Percentiles rank a stretch among this genome's conserved stretches.
phyloP scores from a whole-genome alignment of 1,140 invertebrate genomes.

The Drosophila guanche region DNA sequence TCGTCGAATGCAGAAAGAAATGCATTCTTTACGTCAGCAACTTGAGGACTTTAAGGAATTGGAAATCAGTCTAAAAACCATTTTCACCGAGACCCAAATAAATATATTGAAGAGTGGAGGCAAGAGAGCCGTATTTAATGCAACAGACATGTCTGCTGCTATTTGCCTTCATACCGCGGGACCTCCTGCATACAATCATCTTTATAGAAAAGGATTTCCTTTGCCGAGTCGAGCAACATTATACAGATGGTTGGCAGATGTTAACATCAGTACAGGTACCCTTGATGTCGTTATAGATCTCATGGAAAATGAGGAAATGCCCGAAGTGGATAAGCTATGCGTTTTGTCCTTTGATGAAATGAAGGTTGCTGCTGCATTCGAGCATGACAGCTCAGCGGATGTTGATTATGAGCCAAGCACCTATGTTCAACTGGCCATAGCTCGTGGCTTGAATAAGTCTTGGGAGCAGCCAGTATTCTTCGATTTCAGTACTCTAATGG shows the following conservation, averaged over 20 bases:
- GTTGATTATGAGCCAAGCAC: constrained; percentile 18
- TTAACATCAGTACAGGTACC: constrained; percentile 22
- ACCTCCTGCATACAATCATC: constrained; percentile 18
- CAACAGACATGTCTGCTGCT: constrained; percentile 21
- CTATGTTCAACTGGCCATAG: constrained; percentile 28
- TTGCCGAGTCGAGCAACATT: constrained; percentile 28
- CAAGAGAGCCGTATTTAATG: constrained; percentile 16
- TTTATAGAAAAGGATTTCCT: constrained; percentile 39
- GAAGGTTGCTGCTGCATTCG: constrained; percentile 8
- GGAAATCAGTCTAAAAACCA: constrained; percentile 4
- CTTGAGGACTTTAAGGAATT: constrained; percentile 18
- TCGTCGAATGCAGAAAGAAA: constrained; percentile 6
- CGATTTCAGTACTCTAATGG: constrained; percentile 8
- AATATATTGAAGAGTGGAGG: constrained; percentile 27
- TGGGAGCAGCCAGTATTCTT: constrained; percentile 44
- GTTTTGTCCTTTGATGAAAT: constrained; percentile 44
- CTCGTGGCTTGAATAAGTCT: constrained; percentile 26
- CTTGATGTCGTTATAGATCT: constrained; percentile 3
- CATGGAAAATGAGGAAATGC: constrained; percentile 19
- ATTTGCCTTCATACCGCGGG: constrained; percentile 30
- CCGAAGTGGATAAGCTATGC: constrained; percentile 20
- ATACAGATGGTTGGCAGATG: constrained; percentile 23
- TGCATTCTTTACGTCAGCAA: constrained; percentile 7
- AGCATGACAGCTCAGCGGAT: constrained; percentile 1
- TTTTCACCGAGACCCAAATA: constrained; percentile 21